Evolutionary conservation across 2,797 vertebrate species (phyloP).

Genomic region (Nothura maculosa): DNA sequence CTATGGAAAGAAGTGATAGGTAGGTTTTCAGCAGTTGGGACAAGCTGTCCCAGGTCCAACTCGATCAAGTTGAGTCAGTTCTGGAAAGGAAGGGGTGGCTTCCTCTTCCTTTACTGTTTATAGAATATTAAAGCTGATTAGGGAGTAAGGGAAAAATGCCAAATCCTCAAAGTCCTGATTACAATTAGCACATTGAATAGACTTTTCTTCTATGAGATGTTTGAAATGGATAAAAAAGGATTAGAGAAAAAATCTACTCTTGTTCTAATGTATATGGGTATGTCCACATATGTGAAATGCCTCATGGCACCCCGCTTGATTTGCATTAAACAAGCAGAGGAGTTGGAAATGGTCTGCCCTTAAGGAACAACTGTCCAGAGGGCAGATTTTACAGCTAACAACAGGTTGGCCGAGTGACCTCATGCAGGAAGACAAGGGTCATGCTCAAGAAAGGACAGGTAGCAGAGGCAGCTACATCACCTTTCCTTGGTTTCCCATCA

Average conservation of each 20-base stretch:
- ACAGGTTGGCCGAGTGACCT: background rate
- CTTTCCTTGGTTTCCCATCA: background rate
- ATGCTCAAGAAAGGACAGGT: background rate
- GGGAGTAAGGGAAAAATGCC: slow-evolving; percentile 13
- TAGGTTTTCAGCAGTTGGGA: background rate
- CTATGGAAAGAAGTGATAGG: background rate
- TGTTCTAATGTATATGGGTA: background rate
- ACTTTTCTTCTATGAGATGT: background rate
- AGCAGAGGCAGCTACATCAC: background rate
- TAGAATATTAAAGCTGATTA: background rate
- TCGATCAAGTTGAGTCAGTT: background rate
- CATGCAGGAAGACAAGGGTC: background rate
- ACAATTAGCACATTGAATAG: slow-evolving; percentile 40
- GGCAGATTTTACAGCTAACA: background rate
- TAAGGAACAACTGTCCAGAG: accelerated
- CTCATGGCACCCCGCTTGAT: background rate
- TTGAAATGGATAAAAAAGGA: background rate
- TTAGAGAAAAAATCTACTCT: background rate
- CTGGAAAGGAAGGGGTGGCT: slow-evolving; percentile 35
- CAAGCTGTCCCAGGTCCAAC: background rate
- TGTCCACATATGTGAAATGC: background rate
- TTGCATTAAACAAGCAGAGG: background rate
- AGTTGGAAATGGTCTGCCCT: accelerated
- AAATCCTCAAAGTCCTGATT: slow-evolving; percentile 24
- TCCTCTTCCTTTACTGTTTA: too few species aligned